Evolutionary conservation across 2,113 vertebrate genomes (phyloP).

Genomic region (Copsychus sechellarum): DNA sequence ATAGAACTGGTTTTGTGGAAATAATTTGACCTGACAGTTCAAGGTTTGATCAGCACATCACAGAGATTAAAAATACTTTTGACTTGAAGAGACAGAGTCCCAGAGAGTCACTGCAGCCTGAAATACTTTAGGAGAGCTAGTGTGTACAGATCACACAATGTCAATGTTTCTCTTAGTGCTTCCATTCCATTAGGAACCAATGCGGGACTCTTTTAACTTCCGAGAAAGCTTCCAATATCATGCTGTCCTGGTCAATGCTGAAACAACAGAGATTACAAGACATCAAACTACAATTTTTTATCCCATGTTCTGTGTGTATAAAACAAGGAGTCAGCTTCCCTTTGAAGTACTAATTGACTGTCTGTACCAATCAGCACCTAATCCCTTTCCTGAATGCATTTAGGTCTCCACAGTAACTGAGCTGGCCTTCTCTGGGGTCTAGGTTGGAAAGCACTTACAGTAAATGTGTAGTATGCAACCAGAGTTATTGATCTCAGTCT

Average conservation of each 20-base stretch:
- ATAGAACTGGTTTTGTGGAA: constrained; percentile 74
- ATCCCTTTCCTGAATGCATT: constrained; percentile 69
- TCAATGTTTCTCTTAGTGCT: constrained; percentile 72
- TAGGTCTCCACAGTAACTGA: constrained; percentile 73
- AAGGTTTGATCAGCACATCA: constrained; percentile 78
- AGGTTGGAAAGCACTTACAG: constrained; percentile 34
- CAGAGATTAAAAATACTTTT: constrained; percentile 77
- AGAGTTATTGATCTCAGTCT: not conserved
- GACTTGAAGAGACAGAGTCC: constrained; percentile 70
- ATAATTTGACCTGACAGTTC: constrained; percentile 77
- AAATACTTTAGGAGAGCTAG: constrained; percentile 68
- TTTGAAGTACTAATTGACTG: constrained; percentile 84
- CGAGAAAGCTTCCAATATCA: constrained; percentile 66
- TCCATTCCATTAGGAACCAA: constrained; percentile 67
- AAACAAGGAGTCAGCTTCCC: constrained; percentile 71
- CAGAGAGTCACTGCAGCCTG: constrained; percentile 67
- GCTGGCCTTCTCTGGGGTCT: constrained; percentile 21
- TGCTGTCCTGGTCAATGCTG: constrained; percentile 60
- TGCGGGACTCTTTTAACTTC: constrained; percentile 68
- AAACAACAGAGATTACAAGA: constrained; percentile 74
- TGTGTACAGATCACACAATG: constrained; percentile 66
- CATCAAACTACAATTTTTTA: constrained; percentile 73
- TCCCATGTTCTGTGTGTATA: constrained; percentile 69
- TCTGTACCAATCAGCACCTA: constrained; percentile 77
- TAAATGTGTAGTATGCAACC: constrained; percentile 24